Evolutionary conservation across 2,888 invertebrate genomes (phyloP).

Genomic region (Falcaria lacertinaria): DNA sequence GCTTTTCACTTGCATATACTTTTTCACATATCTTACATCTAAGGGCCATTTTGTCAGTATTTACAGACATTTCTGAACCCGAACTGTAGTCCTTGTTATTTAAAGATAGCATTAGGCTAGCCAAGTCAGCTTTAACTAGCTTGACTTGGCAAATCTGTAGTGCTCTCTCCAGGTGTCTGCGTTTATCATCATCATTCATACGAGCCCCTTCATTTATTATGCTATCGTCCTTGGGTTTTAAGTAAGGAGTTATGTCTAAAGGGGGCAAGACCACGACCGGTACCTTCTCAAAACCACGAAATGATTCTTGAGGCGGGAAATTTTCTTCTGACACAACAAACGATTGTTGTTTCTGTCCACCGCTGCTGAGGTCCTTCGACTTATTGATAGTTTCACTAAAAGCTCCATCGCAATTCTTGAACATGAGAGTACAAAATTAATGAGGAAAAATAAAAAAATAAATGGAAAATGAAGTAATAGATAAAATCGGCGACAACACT

Average conservation of each 20-base stretch:
- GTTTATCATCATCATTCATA: conserved; percentile 3
- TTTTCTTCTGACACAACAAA: conserved; percentile 15
- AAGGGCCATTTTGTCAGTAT: conserved; percentile 26
- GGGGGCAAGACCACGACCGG: conserved; percentile 44
- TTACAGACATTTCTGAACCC: conserved; percentile 22
- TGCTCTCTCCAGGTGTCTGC: conserved; percentile 19
- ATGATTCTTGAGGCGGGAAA: conserved; percentile 31
- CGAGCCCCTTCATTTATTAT: not conserved
- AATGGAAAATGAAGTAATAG: conserved; percentile 32
- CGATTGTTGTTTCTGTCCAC: conserved; percentile 10
- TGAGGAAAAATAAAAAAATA: conserved; percentile 41
- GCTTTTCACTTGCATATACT: conserved; percentile 46
- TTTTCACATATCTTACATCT: conserved; percentile 62
- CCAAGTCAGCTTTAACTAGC: conserved; percentile 40
- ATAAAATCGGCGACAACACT: conserved; percentile 45
- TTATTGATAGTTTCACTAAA: conserved; percentile 13
- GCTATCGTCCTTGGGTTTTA: conserved; percentile 14
- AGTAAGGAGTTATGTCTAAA: conserved; percentile 44
- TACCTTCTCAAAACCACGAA: conserved; percentile 45
- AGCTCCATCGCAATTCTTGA: conserved; percentile 41
- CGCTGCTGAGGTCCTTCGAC: conserved; percentile 14
- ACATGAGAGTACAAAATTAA: conserved; percentile 37
- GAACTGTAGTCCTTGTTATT: conserved; percentile 10
- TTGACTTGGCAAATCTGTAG: conserved; percentile 38
- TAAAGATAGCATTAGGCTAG: conserved; percentile 25